A percentile compares a stretch with the other conserved stretches of the same genome.
phyloP scores from a whole-genome alignment of 35 echinoderm and acorn worm genomes.

The Holothuria glaberrima region DNA sequence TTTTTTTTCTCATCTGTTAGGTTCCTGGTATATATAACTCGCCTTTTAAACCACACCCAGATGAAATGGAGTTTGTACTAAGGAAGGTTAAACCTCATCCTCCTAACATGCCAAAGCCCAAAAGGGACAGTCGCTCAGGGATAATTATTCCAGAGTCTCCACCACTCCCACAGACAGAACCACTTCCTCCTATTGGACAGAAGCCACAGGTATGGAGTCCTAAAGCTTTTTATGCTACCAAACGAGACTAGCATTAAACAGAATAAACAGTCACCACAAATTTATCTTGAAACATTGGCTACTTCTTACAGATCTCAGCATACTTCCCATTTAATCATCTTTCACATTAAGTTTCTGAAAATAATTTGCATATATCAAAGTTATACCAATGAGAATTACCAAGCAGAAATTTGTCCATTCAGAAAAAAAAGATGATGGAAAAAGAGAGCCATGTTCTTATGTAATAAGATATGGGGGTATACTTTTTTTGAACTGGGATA shows the following conservation, averaged over 20 bases:
- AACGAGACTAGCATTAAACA: not conserved
- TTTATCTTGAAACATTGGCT: no score
- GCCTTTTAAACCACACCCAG: slow-evolving; percentile 94
- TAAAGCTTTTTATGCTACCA: not conserved
- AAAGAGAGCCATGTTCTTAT: no score
- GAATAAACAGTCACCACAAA: no score
- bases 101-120: slow-evolving; percentile 78
- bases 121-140: slow-evolving; percentile 90
- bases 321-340: no score
- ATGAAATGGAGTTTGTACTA: slow-evolving; percentile 94
- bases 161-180: slow-evolving; percentile 83
- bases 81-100: slow-evolving; percentile 85
- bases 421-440: no score
- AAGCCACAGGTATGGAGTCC: slow-evolving; percentile 74
- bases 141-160: slow-evolving; percentile 76
- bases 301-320: no score
- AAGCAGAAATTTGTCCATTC: no score
- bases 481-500: no score
- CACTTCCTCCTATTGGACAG: slow-evolving; percentile 95
- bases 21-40: slow-evolving; percentile 99
- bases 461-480: no score
- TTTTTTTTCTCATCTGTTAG: slow-evolving; percentile 35
- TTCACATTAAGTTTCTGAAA: no score
- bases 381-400: no score
- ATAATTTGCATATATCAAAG: no score